Evolutionary conservation across 2,113 vertebrate species (phyloP), one percentile per base, ranked within the genome.

Genomic region (Catharus minimus): DNA sequence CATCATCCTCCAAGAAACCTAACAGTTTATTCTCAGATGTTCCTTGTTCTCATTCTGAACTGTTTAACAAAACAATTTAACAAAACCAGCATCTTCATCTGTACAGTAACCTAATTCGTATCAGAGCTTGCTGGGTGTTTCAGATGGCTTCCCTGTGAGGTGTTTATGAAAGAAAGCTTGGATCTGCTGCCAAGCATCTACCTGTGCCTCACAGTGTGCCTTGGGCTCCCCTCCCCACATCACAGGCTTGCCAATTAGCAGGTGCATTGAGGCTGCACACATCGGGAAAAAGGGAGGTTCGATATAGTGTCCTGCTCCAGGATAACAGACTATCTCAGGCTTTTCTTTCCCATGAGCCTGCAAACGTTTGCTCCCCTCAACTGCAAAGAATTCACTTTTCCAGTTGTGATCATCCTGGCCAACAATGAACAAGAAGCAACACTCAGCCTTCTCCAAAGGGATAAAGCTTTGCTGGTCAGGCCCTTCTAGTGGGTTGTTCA

Each of bases 391-490:
- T 27, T 93, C 94, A 13, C 98, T 99, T 77, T 97, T 98, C 98
- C 98, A 99, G 96, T 99, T 99, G 89, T 17, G 96, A 94, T 99
- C 99, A 17, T 99, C 98, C 95, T 98, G 97, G 22, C 98, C 98
- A 26, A 96, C 98, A 7, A 98, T 96, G 88, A 98, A 98, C 79
- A 99, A 96, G 91, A 99, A 98, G 23, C 21, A 95, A 64, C 99
- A 97, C 46, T 97, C 94, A 3, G 98, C 98, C 22, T 95, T 98
- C 91, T 99, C 98, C 57, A 99, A 61, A 26, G 98, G 98, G 83
- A 99, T 98, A 49, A 99, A 74, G 62, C 97, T 97, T 23, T 95
- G 94, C 46, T 49, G 86, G 93, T 97, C 93, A 53, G 93, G 89
- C 28, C 95, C 92, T 49, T 96, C 95, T 19, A 97, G 43, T 0